Conservation (phyloP, 1,140 invertebrate genomes). For the Proctacanthus coquilletti region DNA sequence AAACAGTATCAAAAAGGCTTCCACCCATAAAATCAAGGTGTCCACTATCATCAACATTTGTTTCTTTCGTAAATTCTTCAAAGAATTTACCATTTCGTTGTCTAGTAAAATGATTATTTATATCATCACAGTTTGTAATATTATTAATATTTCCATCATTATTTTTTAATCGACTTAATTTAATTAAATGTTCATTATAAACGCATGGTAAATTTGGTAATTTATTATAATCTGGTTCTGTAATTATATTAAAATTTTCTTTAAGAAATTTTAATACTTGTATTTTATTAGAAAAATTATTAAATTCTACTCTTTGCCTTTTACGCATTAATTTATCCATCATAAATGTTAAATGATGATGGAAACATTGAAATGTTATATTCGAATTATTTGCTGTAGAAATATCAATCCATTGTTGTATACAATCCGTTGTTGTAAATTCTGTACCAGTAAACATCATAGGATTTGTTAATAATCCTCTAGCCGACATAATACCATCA, state of each 20-base stretch:
- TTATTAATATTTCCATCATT: too few relatives aligned
- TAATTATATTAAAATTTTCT: conserved; percentile 14
- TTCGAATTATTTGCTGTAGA: conserved; percentile 33
- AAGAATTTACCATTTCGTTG: too few relatives aligned
- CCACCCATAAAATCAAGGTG: too few relatives aligned
- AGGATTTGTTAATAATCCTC: conserved; percentile 80
- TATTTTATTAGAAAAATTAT: conserved; percentile 51
- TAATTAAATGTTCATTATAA: too few relatives aligned
- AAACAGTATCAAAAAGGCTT: too few relatives aligned
- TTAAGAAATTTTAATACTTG: conserved; percentile 55
- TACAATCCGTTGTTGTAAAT: conserved; percentile 56
- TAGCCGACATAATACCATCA: conserved; percentile 76
- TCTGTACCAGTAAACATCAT: conserved; percentile 59
- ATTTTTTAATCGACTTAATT: too few relatives aligned
- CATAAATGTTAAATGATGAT: conserved; percentile 92
- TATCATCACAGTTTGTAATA: too few relatives aligned
- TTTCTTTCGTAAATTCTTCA: too few relatives aligned
- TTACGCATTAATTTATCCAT: conserved; percentile 61
- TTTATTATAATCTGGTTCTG: conserved; percentile 4
- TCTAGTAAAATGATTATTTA: too few relatives aligned
- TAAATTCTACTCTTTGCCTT: conserved; percentile 56
- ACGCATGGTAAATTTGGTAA: too few relatives aligned
- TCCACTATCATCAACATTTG: too few relatives aligned
- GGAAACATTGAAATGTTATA: conserved; percentile 65
- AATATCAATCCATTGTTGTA: conserved; percentile 77